These are phyloP conservation scores for Pitangus sulphuratus DNA, from an alignment of 2,797 vertebrate genomes.

Conservation along the genomic window DNA sequence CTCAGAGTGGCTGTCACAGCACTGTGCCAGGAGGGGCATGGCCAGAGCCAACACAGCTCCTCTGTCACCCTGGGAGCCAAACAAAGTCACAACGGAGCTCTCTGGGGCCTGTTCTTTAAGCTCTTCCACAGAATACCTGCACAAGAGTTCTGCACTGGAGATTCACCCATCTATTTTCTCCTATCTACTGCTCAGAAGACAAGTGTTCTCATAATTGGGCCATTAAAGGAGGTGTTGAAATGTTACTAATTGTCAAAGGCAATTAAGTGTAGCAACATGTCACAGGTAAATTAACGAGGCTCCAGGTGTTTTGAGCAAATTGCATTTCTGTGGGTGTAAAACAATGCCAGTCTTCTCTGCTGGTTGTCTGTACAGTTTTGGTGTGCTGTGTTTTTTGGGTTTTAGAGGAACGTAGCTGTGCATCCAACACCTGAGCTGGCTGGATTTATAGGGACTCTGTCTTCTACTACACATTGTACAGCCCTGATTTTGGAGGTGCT, in stretches of 20 bases:
- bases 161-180: slow-evolving; percentile 71
- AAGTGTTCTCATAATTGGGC: slow-evolving; percentile 75
- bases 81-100: neutral
- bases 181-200: slow-evolving; percentile 49
- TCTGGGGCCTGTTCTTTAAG: neutral
- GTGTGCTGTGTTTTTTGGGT: neutral
- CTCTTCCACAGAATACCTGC: neutral
- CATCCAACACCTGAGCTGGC: neutral
- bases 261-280: slow-evolving; percentile 83
- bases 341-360: neutral
- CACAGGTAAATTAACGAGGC: slow-evolving; percentile 81
- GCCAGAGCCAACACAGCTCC: neutral
- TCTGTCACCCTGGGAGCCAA: neutral
- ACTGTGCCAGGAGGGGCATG: neutral
- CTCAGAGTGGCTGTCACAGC: neutral
- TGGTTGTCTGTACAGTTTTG: neutral
- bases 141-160: neutral
- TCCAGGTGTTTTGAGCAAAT: slow-evolving; percentile 66
- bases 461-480: neutral
- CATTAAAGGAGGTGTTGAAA: slow-evolving; percentile 82
- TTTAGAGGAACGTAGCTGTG: neutral
- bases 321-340: neutral
- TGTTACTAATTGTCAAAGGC: slow-evolving; percentile 83
- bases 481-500: neutral
- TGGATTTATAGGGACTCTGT: neutral